Conservation (phyloP, 2,797 vertebrate species). For the Neoniphon sammara region DNA sequence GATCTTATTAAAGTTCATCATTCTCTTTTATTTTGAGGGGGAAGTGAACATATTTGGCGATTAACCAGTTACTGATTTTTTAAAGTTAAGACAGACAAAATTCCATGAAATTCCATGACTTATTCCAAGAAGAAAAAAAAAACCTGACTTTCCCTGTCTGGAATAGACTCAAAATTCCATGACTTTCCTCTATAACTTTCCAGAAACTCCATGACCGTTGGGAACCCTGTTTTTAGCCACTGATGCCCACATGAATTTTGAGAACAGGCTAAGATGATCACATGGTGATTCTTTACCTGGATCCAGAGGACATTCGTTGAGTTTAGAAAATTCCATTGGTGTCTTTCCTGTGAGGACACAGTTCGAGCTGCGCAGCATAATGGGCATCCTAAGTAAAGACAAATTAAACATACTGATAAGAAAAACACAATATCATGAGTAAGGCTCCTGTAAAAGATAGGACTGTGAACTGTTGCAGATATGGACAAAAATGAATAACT, state of each 20-base stretch:
- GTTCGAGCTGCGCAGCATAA: slow-evolving; percentile 98
- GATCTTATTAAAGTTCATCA: too few species aligned
- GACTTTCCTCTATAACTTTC: too few species aligned
- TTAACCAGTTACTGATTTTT: too few species aligned
- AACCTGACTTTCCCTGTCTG: too few species aligned
- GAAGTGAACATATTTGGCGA: too few species aligned
- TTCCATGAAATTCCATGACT: too few species aligned
- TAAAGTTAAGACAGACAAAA: too few species aligned
- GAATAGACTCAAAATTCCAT: too few species aligned
- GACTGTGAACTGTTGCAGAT: background rate
- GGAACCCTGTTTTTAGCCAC: background rate
- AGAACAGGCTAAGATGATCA: background rate
- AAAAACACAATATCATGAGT: background rate
- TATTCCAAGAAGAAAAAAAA: too few species aligned
- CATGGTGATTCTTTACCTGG: slow-evolving; percentile 84
- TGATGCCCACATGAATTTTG: background rate
- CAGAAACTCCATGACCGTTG: background rate
- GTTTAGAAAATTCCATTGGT: slow-evolving; percentile 93
- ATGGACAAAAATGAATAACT: background rate
- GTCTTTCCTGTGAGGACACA: slow-evolving; percentile 97
- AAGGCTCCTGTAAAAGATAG: background rate
- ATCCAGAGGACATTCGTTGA: slow-evolving; percentile 97
- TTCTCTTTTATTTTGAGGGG: too few species aligned
- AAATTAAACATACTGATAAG: background rate
- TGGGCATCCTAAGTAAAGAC: slow-evolving; percentile 90